phyloP scores from a whole-genome alignment of 2,797 vertebrate species.

The Glossophaga mutica region DNA sequence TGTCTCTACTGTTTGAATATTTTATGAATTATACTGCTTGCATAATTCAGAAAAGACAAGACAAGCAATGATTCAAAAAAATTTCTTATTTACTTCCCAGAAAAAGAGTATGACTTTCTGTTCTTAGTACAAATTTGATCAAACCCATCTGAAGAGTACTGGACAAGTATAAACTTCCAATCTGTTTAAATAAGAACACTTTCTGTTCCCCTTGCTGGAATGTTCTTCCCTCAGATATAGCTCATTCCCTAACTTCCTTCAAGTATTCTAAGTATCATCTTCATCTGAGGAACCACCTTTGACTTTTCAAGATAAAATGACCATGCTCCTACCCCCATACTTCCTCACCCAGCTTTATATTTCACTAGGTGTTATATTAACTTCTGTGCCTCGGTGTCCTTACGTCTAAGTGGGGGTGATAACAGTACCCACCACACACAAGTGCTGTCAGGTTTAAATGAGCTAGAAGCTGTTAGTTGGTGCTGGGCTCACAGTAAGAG shows the following conservation, averaged over 20 bases:
- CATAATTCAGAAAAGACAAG: not conserved
- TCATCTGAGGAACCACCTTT: not conserved
- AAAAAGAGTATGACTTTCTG: conserved; percentile 16
- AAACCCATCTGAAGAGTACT: not conserved
- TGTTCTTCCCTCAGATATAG: not conserved
- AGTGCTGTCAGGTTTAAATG: not conserved
- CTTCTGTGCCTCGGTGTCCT: not conserved
- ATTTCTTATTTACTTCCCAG: conserved; percentile 10
- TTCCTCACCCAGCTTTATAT: not conserved
- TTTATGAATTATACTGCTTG: not conserved
- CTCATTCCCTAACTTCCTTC: not conserved
- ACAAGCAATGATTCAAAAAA: not conserved
- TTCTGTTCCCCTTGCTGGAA: not conserved
- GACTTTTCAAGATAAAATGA: not conserved
- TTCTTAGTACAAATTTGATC: conserved; percentile 31
- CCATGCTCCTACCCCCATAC: not conserved
- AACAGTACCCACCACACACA: not conserved
- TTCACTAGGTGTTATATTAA: not conserved
- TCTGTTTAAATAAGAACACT: not conserved
- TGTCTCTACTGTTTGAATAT: not conserved
- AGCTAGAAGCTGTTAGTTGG: not conserved
- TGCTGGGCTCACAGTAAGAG: not conserved
- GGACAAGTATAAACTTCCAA: not conserved
- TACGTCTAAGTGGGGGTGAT: not conserved
- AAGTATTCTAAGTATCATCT: not conserved